Conservation (phyloP, 2,113 vertebrate genomes). For the Cyanoderma ruficeps region DNA sequence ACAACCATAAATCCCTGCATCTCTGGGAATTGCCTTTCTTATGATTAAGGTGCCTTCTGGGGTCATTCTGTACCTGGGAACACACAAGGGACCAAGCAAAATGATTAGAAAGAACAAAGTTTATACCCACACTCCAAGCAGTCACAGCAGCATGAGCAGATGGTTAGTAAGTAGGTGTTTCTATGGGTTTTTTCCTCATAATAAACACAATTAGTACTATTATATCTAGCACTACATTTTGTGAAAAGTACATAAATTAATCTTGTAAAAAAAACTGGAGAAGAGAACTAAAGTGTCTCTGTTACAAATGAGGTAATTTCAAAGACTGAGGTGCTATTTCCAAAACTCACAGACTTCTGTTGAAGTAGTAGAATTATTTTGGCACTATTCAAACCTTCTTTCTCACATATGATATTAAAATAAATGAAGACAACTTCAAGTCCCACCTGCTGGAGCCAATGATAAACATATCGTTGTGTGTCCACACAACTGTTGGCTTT, state of each 20-base stretch:
- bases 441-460: slow-evolving; percentile 85
- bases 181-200: fast-evolving
- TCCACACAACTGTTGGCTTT: slow-evolving; percentile 87
- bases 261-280: neutral
- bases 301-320: neutral
- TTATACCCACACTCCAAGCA: neutral
- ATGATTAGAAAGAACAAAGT: neutral
- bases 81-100: neutral
- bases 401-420: neutral
- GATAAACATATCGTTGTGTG: slow-evolving; percentile 88
- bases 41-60: slow-evolving; percentile 87
- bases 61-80: slow-evolving; percentile 82
- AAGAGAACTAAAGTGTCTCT: neutral
- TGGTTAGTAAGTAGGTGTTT: neutral
- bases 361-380: neutral
- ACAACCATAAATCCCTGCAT: slow-evolving; percentile 89
- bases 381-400: neutral
- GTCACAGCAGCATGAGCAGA: neutral
- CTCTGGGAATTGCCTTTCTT: slow-evolving; percentile 78
- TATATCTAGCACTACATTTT: neutral
- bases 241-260: neutral
- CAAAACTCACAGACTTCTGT: neutral
- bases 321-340: neutral
- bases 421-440: slow-evolving; percentile 12
- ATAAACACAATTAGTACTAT: neutral